Evolutionary conservation across 1,140 invertebrate genomes (phyloP), one percentile per base, ranked within the genome.

Genomic region (Psix sp.): DNA sequence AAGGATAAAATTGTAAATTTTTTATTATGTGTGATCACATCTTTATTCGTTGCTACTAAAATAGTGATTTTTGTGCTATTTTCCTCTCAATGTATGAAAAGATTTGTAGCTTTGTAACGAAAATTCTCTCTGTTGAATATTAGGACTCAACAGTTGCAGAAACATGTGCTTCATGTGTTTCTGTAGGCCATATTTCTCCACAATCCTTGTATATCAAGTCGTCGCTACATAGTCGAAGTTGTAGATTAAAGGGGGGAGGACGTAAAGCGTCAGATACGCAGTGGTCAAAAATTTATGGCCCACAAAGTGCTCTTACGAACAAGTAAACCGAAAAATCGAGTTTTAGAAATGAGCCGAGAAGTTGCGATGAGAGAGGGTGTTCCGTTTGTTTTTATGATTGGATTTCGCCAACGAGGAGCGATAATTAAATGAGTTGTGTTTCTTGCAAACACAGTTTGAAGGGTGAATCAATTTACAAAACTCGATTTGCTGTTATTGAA

Each of bases 211-310:
- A 70, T 70, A 75, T 75, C 73, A 66, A 66, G 73, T 75, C 60
- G 73, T 54, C 59, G 65, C 60, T 46, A 51, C 38, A 21, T 49
- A 71, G 57, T 71, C 74, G 63, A 71, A 76, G 74, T 66, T 66
- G 74, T 76, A 71, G 62, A 76, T 71, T 76, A 71, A 71, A 67
- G 66, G 57, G 60, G 60, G 62, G 59, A 66, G 73, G 73, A 76
- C 66, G 48, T 56, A 42, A n/a, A 59, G 39, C 36, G 35, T 14
- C 39, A 51, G 72, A 70, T 70, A 66, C 46, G 65, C 15, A 65
- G 54, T 36, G 73, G 52, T 65, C 40, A 70, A 75, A 75, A 70
- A 75, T 75, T 75, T 75, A 75, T 66, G 35, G 48, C 49, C 29
- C n/a, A 29, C 21, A 24, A 56, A 36, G 10, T 51, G 57, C 21